Evolutionary conservation across 2,888 invertebrate species (phyloP).

Genomic region (Andrena dorsata): DNA sequence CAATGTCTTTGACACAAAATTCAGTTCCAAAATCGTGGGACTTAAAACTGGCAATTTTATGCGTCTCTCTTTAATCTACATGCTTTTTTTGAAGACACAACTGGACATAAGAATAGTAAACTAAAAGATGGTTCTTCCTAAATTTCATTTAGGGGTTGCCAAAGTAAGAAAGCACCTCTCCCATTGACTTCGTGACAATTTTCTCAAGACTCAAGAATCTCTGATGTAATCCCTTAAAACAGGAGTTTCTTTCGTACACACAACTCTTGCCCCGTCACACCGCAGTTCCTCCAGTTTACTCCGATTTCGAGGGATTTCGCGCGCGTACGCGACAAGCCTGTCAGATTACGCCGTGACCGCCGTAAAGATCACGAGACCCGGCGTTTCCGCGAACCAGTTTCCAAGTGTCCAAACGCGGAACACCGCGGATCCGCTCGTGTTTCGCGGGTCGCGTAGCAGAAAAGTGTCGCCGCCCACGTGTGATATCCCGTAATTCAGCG

Average conservation of each 20-base stretch:
- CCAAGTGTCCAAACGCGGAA: slow-evolving; percentile 46
- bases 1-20: no score
- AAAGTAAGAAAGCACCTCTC: no score
- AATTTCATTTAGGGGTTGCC: no score
- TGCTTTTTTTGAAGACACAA: no score
- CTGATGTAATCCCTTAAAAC: no score
- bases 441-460: slow-evolving; percentile 58
- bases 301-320: background rate
- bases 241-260: background rate
- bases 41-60: no score
- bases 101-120: no score
- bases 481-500: slow-evolving; percentile 66
- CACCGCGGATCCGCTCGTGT: slow-evolving; percentile 47
- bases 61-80: no score
- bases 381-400: slow-evolving; percentile 53
- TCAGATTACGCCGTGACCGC: slow-evolving; percentile 20
- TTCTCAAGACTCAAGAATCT: no score
- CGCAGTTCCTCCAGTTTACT: background rate
- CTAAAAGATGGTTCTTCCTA: no score
- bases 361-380: slow-evolving; percentile 38
- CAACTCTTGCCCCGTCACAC: background rate
- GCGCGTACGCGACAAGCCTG: slow-evolving; percentile 6
- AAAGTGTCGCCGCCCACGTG: slow-evolving; percentile 71
- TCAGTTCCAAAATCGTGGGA: no score
- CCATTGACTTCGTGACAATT: no score